Evolutionary conservation across 1,140 invertebrate species (phyloP).

Genomic region (Drosophila repletoides): DNA sequence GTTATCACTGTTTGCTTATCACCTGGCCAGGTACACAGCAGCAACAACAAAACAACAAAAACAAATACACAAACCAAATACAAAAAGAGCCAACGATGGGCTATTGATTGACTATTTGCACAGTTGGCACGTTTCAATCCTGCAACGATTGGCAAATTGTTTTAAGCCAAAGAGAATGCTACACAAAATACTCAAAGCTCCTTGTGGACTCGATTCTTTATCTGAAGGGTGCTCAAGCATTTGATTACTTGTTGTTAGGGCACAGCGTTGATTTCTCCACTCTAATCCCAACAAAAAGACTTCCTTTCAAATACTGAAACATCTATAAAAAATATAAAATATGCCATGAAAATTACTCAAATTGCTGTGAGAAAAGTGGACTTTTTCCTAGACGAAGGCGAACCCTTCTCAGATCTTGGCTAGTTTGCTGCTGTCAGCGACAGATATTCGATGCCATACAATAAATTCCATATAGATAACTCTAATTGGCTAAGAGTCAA

Average conservation of each 20-base stretch:
- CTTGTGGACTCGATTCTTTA: neutral
- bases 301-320: too few relatives aligned
- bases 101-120: constrained; percentile 57
- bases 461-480: constrained; percentile 23
- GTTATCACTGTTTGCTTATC: constrained; percentile 63
- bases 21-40: constrained; percentile 48
- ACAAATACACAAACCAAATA: constrained; percentile 16
- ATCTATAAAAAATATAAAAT: too few relatives aligned
- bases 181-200: neutral
- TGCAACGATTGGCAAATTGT: constrained; percentile 40
- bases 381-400: too few relatives aligned
- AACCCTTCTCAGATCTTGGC: too few relatives aligned
- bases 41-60: constrained; percentile 1
- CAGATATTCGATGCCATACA: constrained; percentile 17
- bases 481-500: constrained; percentile 36
- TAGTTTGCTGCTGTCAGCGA: constrained; percentile 43
- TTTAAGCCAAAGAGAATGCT: neutral
- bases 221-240: too few relatives aligned
- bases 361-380: too few relatives aligned
- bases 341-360: too few relatives aligned
- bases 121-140: constrained; percentile 55
- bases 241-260: neutral
- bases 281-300: too few relatives aligned
- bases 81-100: constrained; percentile 22
- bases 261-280: too few relatives aligned